Base-by-base conservation (phyloP, 2,888 invertebrate species). In the Alloplasta piceator region DNA sequence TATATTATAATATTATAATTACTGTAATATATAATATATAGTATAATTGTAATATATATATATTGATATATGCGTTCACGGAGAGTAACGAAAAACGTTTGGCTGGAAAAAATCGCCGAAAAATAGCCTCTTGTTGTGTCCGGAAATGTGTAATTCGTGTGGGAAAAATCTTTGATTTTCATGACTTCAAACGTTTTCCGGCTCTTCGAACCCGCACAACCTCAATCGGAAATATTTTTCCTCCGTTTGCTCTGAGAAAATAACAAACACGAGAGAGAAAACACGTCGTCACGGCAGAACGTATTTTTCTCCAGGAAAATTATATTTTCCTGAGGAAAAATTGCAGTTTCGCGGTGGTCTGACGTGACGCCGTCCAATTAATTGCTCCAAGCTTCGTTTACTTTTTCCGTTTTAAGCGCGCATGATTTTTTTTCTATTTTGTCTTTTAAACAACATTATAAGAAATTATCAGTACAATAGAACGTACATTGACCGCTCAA, bases 401-500 rank as follows among this genome's bases (percentile, higher is more conserved):
- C 52, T 52, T 12, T 3, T 6, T 14, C 14, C 4, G 6, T 52
- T 52, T 16, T 16, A 16, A 16, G 52, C 52, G 16, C 52, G 14
- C 16, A 48, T 12, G 56, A n/a, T 58, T 66, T 36, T 55, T 26
- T 26, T 26, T 26, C 26, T 26, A 16, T 74, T 55, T 61, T 56
- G 55, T 68, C 16, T 52, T 55, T 48, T 41, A 14, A 26, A 26
- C 3, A 26, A 39, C n/a, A 61, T 26, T n/a, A 52, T 7, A 52
- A 64, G 64, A 52, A 64, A 70, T 73, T 56, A 58, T 79, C 66
- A 60, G 52, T 58, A 60, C 66, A 71, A 63, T 63, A 64, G 12
- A 12, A 80, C 56, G 77, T 80, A 73, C 76, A 77, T 64, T 86
- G 78, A 83, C 79, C 84, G 87, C 85, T 85, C 84, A 88, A 89